phyloP scores from a whole-genome alignment of 1,140 invertebrate genomes.

The Whitmania pigra region DNA sequence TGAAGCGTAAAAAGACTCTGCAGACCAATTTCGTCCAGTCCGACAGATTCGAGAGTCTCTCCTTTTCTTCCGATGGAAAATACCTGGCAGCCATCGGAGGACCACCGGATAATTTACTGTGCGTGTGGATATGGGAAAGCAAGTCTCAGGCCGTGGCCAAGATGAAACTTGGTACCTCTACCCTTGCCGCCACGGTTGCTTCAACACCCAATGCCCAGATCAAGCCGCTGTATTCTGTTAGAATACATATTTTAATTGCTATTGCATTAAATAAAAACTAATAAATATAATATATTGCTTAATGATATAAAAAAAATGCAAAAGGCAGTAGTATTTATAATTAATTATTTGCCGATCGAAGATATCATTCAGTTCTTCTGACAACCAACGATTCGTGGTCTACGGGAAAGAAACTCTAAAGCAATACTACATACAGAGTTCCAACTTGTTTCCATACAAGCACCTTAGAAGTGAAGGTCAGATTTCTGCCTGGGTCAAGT shows the following conservation, averaged over 20 bases:
- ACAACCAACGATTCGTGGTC: conserved; percentile 7
- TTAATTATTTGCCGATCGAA: background rate
- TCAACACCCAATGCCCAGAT: background rate
- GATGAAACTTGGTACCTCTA: conserved; percentile 1
- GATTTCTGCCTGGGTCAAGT: background rate
- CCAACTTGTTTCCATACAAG: background rate
- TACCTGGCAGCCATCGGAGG: background rate
- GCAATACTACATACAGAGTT: background rate
- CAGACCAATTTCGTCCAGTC: background rate
- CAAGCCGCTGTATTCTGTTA: conserved; percentile 1
- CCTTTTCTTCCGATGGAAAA: background rate
- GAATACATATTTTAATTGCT: background rate
- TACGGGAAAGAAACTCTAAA: background rate
- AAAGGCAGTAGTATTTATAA: background rate
- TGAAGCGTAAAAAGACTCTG: background rate
- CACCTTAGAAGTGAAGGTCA: conserved; percentile 3
- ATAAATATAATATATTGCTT: too few relatives aligned
- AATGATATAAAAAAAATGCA: background rate
- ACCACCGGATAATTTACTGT: background rate
- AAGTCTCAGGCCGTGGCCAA: conserved; percentile 1
- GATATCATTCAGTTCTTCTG: background rate
- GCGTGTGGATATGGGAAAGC: conserved; percentile 4
- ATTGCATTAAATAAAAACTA: too few relatives aligned
- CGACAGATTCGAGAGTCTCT: conserved; percentile 3
- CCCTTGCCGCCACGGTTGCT: background rate